Percentiles rank a stretch among this genome's conserved stretches.
phyloP scores from a whole-genome alignment of 2,888 invertebrate genomes.

The Heliconius ismenius region DNA sequence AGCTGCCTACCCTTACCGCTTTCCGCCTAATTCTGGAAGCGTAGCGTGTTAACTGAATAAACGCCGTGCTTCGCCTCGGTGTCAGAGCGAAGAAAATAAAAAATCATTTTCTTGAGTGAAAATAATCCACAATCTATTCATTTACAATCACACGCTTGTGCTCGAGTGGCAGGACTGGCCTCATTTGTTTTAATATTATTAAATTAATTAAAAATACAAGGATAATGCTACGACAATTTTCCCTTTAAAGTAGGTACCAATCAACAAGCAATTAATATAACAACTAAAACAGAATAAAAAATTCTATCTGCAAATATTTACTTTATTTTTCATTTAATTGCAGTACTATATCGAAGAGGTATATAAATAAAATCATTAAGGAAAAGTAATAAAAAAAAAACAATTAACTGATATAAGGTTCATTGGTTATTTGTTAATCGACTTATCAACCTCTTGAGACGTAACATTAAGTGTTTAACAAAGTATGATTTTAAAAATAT shows the following conservation, averaged over 20 bases:
- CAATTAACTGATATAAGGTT: conserved; percentile 8
- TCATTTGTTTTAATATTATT: too few relatives aligned
- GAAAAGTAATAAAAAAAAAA: conserved; percentile 6
- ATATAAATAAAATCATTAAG: conserved; percentile 16
- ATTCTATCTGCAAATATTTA: not conserved
- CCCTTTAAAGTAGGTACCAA: not conserved
- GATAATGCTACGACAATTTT: not conserved
- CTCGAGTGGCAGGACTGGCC: too few relatives aligned
- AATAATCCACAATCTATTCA: too few relatives aligned
- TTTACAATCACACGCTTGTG: too few relatives aligned
- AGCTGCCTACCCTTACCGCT: too few relatives aligned
- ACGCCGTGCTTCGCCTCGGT: too few relatives aligned
- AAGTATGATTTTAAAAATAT: not conserved
- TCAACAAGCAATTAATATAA: not conserved
- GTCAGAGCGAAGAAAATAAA: too few relatives aligned
- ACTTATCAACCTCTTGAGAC: not conserved
- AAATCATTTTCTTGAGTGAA: too few relatives aligned
- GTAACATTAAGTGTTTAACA: not conserved
- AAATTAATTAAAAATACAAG: not conserved
- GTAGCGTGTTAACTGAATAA: too few relatives aligned
- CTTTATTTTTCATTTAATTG: not conserved
- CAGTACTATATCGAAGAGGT: not conserved
- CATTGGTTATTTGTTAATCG: not conserved
- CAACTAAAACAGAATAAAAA: not conserved
- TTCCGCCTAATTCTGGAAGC: too few relatives aligned